These are phyloP conservation scores for Coelopa pilipes DNA, from an alignment of 2,888 invertebrate species.

Conservation along the genomic window DNA sequence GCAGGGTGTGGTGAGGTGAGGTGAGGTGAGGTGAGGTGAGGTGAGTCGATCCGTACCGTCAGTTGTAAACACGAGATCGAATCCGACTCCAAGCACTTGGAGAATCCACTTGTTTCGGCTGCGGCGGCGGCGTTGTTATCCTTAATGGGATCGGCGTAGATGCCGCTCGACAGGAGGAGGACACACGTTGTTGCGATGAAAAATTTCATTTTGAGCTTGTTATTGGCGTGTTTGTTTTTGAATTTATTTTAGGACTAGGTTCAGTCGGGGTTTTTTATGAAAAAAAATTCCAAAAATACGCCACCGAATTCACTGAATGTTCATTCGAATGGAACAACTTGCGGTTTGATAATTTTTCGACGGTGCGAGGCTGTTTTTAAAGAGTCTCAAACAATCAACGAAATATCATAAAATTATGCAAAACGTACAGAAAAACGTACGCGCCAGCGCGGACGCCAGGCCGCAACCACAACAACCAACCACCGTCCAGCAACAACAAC, in stretches of 20 bases:
- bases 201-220: conserved; percentile 59
- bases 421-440: conserved; percentile 41
- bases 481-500: conserved; percentile 27
- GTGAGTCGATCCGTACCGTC: conserved; percentile 65
- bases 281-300: conserved; percentile 42
- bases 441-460: too few relatives aligned
- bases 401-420: conserved; percentile 56
- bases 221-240: conserved; percentile 34
- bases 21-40: conserved; percentile 2
- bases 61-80: conserved; percentile 75
- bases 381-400: conserved; percentile 62
- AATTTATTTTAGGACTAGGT: conserved; percentile 30
- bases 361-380: conserved; percentile 67
- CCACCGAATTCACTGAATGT: conserved; percentile 66
- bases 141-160: conserved; percentile 60
- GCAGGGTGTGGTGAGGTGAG: too few relatives aligned
- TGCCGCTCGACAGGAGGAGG: conserved; percentile 58
- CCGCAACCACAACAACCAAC: conserved; percentile 40
- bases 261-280: too few relatives aligned
- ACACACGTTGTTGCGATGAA: conserved; percentile 60
- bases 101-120: conserved; percentile 59
- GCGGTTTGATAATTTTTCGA: conserved; percentile 68
- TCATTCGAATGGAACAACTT: conserved; percentile 68
- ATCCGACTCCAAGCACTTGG: conserved; percentile 72
- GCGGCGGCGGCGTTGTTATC: conserved; percentile 46